Conservation (phyloP, 2,888 invertebrate species). For the Hermaeophaga mercurialis region DNA sequence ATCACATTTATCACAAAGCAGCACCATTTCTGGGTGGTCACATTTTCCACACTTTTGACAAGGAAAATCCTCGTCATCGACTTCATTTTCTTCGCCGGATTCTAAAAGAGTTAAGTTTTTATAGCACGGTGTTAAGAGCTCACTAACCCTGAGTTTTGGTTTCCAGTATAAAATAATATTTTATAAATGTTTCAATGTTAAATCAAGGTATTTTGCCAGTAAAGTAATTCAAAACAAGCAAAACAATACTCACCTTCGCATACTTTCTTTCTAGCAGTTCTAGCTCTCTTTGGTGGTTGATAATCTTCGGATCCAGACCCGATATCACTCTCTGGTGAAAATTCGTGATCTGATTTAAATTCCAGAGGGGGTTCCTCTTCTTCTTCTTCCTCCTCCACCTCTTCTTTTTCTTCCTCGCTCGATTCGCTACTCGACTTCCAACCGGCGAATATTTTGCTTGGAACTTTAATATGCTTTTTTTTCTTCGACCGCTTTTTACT, state of each 20-base stretch:
- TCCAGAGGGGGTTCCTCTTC: conserved; percentile 45
- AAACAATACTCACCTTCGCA: conserved; percentile 24
- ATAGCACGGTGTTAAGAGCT: no score
- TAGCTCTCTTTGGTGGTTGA: conserved; percentile 79
- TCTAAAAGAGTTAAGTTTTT: conserved; percentile 1
- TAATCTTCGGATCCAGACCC: conserved; percentile 67
- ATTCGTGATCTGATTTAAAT: conserved; percentile 81
- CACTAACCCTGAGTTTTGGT: no score
- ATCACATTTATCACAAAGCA: conserved; percentile 95
- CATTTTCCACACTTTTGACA: conserved; percentile 90
- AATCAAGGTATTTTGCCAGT: no score
- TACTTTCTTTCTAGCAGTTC: conserved; percentile 75
- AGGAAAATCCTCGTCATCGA: conserved; percentile 67
- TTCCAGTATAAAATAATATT: no score
- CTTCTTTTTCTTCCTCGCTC: conserved; percentile 52
- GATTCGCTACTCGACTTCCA: conserved; percentile 63
- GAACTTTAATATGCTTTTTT: conserved; percentile 53
- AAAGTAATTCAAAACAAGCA: no score
- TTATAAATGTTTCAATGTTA: no score
- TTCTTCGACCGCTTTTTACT: conserved; percentile 52
- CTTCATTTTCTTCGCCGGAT: conserved; percentile 49
- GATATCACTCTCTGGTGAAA: conserved; percentile 88
- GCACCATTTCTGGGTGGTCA: conserved; percentile 96
- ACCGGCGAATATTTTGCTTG: conserved; percentile 57
- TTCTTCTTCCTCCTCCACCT: conserved; percentile 55